Evolutionary conservation across 92 coral and sea anemone species (phyloP), one percentile per base, ranked within the genome.

Genomic region (Phymanthus crucifer): DNA sequence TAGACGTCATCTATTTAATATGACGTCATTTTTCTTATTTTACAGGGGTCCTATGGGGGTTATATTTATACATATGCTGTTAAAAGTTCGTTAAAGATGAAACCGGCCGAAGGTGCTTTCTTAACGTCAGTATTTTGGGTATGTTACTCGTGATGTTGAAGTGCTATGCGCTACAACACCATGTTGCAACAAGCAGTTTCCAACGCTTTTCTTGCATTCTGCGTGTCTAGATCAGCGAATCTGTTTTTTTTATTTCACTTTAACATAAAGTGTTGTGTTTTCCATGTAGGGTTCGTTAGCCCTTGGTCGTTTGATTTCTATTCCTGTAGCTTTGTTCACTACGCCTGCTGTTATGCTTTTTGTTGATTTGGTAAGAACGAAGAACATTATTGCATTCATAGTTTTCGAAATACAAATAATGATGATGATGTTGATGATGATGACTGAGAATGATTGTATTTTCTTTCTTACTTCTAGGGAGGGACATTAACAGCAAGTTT

Each of bases 121-220:
- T 86, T 94, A 18, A 94, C 98, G 16, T 94, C 98, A 0, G 85
- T 94, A 71, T 94, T 94, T 82, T 94, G 98, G 98, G 98, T 94
- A 74, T 83, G 97, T 84, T 21, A 58, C 6, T 19, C 11, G 6
- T 21, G 3, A 61, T 29, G 18, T 24, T 61, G 68, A 0, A n/a
- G 3, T 43, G 48, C 14, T 61, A 61, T 61, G n/a, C n/a, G n/a
- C n/a, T 38, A 38, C 0, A 38, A 38, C 5, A 38, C 43, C n/a
- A n/a, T n/a, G n/a, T n/a, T 38, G 43, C 43, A 38, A 38, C 43
- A 7, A 7, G 7, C 4, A 37, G 7, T 7, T 3, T 37, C 3
- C 40, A 37, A 37, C 40, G 40, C 5, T 4, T 38, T 38, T 38
- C 43, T 10, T 38, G 43, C 43, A 10, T 4, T 38, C 7, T 38